Conservation (phyloP, 2,888 invertebrate genomes). For the Ormia ochracea region DNA sequence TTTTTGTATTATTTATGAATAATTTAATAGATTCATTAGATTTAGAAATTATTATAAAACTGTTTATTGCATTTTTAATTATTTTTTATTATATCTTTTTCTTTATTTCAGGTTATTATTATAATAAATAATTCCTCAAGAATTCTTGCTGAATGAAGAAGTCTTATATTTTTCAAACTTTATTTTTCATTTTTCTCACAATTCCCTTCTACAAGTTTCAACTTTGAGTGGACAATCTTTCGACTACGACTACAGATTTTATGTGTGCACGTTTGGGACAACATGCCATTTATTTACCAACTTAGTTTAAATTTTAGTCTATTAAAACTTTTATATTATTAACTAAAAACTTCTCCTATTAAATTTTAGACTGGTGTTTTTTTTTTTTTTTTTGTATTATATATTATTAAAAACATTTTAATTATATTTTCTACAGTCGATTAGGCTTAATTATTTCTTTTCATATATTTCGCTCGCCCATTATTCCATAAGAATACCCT, state of each 20-base stretch:
- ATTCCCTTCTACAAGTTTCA: slow-evolving; percentile 8
- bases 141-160: not conserved
- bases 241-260: not conserved
- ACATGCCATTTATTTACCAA: not conserved
- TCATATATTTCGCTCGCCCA: not conserved
- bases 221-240: not conserved
- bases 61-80: not conserved
- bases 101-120: slow-evolving; percentile 49
- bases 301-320: slow-evolving; percentile 46
- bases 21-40: too few species aligned
- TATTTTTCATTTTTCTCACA: not conserved
- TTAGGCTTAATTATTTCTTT: slow-evolving; percentile 27
- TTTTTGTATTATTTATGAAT: too few species aligned
- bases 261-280: slow-evolving; percentile 29
- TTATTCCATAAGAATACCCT: not conserved
- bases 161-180: not conserved
- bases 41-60: too few species aligned
- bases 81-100: not conserved
- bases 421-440: not conserved
- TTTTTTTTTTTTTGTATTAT: not conserved
- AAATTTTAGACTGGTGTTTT: slow-evolving; percentile 23
- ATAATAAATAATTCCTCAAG: slow-evolving; percentile 3
- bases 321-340: not conserved
- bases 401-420: not conserved
- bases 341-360: slow-evolving; percentile 10